Percentiles rank a stretch among this genome's conserved stretches.
These are phyloP conservation scores for Cardiocondyla obscurior DNA, from an alignment of 1,140 invertebrate genomes.

Conservation along the genomic window DNA sequence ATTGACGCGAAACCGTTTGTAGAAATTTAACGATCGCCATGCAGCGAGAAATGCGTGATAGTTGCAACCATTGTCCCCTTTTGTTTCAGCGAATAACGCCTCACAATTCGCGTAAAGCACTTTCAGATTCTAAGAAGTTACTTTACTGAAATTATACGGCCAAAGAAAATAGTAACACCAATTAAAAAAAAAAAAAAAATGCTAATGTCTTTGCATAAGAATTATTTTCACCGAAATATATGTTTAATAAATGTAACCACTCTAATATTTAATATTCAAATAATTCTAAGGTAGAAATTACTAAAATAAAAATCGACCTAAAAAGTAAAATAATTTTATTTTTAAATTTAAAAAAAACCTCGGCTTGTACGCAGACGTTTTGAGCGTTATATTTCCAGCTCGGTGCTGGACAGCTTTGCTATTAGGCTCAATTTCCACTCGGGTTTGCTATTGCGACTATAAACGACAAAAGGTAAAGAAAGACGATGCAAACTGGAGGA, in stretches of 20 bases:
- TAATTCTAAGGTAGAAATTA: not conserved
- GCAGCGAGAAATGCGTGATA: slow-evolving; percentile 19
- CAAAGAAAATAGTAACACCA: not conserved
- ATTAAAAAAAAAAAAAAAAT: not conserved
- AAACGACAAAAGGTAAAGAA: not conserved
- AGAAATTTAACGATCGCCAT: slow-evolving; percentile 45
- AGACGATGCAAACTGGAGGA: not conserved
- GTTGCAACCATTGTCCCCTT: not conserved
- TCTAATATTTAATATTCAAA: not conserved
- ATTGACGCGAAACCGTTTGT: slow-evolving; percentile 45
- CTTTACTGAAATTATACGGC: not conserved
- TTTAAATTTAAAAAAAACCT: too few species aligned
- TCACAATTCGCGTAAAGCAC: not conserved
- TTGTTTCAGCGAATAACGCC: slow-evolving; percentile 13
- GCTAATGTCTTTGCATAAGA: not conserved
- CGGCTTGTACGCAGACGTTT: too few species aligned
- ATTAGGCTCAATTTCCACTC: too few species aligned
- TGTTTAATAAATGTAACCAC: not conserved
- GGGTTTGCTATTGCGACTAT: too few species aligned
- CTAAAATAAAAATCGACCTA: not conserved
- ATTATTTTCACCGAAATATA: not conserved
- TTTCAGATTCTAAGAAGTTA: not conserved
- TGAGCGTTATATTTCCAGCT: too few species aligned
- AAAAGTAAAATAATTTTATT: too few species aligned
- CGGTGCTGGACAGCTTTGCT: too few species aligned